Base-by-base conservation (phyloP, 2,113 vertebrate species). In the Neofelis nebulosa region DNA sequence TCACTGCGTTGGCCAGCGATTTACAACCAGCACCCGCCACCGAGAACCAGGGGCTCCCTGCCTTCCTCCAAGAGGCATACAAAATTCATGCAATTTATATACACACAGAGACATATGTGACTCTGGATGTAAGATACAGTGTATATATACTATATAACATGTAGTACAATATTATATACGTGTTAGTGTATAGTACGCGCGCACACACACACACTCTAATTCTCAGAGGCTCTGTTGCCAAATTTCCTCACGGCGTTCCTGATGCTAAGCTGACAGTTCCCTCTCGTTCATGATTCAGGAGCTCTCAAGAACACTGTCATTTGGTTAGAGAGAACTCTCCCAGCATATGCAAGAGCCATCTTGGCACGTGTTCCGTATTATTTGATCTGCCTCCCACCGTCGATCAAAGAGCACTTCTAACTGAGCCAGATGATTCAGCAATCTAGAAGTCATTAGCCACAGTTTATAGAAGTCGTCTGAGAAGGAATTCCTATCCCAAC, bases 171-270 rank as follows among this genome's bases (percentile, higher is more conserved):
- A 31, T 7, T 23, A 63, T 50, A 36, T 16, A 23, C 16, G 8
- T 65, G 74, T 11, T 14, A 52, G 33, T 6, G 29, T 36, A 50
- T 33, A 33, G 9, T 10, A 21, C 19, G 1, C 0, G 8, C 3
- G 0, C 16, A 0, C 16, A 0, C 16, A 0, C 66, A 4, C 45
- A 8, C 41, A 7, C 7, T 11, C 78, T 88, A 29, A 52, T 76
- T 65, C 29, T 79, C 91, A 50, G 36, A 50, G 38, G 41, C 73
- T 89, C 71, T 89, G 61, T 15, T 63, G 66, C 61, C 69, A n/a
- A 57, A 33, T 55, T 38, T 41, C 94, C 48, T 92, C 33, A 41
- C 2, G 23, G 25, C 0, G 0, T 14, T 48, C 12, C n/a, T 48
- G 41, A 15, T 13, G 68, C 50, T 19, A 19, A 87, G 83, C 73